A percentile compares a stretch with the other conserved stretches of the same genome.
phyloP scores from a whole-genome alignment of 2,113 vertebrate genomes.

The Amphilophus citrinellus region DNA sequence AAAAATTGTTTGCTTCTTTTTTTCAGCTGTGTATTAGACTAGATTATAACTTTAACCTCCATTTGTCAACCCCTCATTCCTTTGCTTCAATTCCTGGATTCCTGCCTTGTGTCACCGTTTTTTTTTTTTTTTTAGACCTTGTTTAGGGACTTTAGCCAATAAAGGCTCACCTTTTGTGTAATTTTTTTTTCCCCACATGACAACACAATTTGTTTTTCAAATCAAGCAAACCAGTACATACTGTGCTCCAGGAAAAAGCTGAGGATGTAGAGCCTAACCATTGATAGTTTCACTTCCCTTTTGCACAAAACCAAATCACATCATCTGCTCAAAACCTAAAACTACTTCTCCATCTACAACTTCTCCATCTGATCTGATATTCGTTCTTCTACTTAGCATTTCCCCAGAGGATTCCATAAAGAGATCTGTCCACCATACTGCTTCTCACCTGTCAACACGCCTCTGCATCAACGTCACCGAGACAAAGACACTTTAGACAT shows the following conservation, averaged over 20 bases:
- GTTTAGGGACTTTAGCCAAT: background rate
- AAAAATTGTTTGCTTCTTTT: too few species aligned
- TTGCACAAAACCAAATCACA: background rate
- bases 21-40: too few species aligned
- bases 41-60: too few species aligned
- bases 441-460: slow-evolving; percentile 14
- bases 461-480: slow-evolving; percentile 17
- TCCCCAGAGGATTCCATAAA: background rate
- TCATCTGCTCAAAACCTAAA: background rate
- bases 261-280: background rate
- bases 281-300: slow-evolving; percentile 21
- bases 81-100: background rate
- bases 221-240: rapidly evolving
- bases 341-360: background rate
- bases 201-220: background rate
- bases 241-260: background rate
- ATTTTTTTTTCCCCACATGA: background rate
- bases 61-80: background rate
- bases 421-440: background rate
- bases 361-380: slow-evolving; percentile 20
- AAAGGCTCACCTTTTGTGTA: background rate
- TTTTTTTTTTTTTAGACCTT: too few species aligned
- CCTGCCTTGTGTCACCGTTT: background rate
- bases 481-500: slow-evolving; percentile 16
- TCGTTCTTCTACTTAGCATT: background rate